phyloP scores from a whole-genome alignment of 2,888 invertebrate genomes.

The Trypoxylon attenuatum region DNA sequence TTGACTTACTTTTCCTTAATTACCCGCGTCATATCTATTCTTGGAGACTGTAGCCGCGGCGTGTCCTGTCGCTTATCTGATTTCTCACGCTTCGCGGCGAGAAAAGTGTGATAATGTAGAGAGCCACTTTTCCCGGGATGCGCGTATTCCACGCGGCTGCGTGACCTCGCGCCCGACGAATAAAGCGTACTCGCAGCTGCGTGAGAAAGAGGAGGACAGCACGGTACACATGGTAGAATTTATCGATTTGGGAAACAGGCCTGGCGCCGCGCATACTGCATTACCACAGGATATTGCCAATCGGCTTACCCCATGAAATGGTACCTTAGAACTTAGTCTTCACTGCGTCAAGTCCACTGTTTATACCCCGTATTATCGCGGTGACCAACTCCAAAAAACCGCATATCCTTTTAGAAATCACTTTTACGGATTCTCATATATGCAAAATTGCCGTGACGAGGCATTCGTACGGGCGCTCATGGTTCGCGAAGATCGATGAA shows the following conservation, averaged over 20 bases:
- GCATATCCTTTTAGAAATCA: no score
- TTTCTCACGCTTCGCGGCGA: conserved; percentile 39
- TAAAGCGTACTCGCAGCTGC: conserved; percentile 23
- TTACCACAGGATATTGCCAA: conserved; percentile 2
- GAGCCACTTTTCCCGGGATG: conserved; percentile 10
- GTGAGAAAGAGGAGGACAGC: conserved; percentile 15
- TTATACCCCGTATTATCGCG: no score
- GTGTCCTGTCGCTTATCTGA: conserved; percentile 27
- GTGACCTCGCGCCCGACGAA: conserved; percentile 32
- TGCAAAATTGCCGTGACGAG: no score
- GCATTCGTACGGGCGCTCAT: no score
- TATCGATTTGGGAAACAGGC: conserved; percentile 8
- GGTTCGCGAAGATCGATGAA: no score
- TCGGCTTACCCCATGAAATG: not conserved
- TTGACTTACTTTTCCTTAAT: conserved; percentile 39
- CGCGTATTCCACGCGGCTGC: conserved; percentile 15
- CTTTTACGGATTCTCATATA: no score
- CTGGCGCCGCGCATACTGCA: conserved; percentile 6
- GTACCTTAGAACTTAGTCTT: conserved; percentile 5
- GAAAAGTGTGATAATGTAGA: conserved; percentile 27
- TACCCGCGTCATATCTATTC: conserved; percentile 13
- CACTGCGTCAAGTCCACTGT: no score
- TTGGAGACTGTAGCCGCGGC: conserved; percentile 9
- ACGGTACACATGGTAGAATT: conserved; percentile 18
- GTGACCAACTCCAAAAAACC: no score